Percentiles rank a stretch among this genome's conserved stretches.
phyloP scores from a whole-genome alignment of 2,113 vertebrate species.

The Nansenia antarctica region DNA sequence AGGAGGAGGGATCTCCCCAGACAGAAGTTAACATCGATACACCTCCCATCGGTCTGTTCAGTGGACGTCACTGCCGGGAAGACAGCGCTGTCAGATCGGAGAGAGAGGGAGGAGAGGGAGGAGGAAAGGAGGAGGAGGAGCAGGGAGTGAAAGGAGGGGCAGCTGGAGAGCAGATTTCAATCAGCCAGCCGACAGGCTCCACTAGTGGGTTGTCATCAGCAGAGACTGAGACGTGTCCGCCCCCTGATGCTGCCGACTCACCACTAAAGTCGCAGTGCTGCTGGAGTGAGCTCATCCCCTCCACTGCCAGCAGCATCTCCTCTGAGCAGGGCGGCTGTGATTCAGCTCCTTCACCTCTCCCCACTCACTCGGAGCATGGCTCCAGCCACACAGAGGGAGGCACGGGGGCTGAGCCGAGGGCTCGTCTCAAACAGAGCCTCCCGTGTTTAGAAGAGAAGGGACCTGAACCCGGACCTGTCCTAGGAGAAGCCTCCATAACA shows the following conservation, averaged over 20 bases:
- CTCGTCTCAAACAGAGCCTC: constrained; percentile 33
- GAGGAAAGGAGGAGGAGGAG: constrained; percentile 27
- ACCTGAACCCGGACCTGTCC: constrained; percentile 26
- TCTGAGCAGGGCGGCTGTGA: constrained; percentile 40
- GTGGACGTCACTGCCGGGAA: constrained; percentile 58
- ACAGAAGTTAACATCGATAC: constrained; percentile 47
- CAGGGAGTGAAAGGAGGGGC: constrained; percentile 48
- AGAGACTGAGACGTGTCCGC: constrained; percentile 57
- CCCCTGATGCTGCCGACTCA: constrained; percentile 70
- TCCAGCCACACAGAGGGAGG: constrained; percentile 29
- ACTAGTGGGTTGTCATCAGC: constrained; percentile 62
- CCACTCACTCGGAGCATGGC: constrained; percentile 43
- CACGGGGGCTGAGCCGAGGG: constrained; percentile 20
- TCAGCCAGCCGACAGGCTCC: constrained; percentile 62
- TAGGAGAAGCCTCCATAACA: constrained; percentile 28
- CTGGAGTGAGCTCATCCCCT: constrained; percentile 45
- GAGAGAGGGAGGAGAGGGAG: constrained; percentile 22
- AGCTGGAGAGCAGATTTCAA: constrained; percentile 60
- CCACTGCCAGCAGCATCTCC: constrained; percentile 47
- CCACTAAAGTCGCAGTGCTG: constrained; percentile 57
- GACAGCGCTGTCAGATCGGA: constrained; percentile 53
- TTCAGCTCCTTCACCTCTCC: constrained; percentile 50
- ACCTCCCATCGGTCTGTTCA: constrained; percentile 47
- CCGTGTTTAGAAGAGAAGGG: constrained; percentile 38
- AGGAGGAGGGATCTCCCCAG: constrained; percentile 51